Evolutionary conservation across 2,113 vertebrate species (phyloP).

Genomic region (Oceanites oceanicus): DNA sequence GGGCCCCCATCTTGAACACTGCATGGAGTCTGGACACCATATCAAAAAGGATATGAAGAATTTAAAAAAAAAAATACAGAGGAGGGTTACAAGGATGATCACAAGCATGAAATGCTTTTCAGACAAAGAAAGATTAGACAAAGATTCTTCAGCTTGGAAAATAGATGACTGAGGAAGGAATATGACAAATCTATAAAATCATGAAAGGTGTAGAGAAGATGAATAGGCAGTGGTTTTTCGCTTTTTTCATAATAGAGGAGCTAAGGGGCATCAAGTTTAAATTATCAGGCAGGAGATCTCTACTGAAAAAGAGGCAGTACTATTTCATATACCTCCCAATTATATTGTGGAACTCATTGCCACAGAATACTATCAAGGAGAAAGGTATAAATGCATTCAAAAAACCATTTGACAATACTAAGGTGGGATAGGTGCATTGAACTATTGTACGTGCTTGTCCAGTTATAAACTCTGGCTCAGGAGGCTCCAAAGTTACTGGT

Average conservation of each 20-base stretch:
- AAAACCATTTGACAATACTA: not conserved
- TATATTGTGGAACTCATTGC: not conserved
- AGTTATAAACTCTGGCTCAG: not conserved
- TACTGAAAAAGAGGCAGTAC: not conserved
- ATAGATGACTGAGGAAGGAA: constrained; percentile 45
- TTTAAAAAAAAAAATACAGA: constrained; percentile 2
- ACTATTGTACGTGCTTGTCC: not conserved
- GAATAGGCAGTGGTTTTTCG: constrained; percentile 21
- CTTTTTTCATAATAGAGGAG: constrained; percentile 28
- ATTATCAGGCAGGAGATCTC: constrained; percentile 40
- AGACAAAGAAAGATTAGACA: constrained; percentile 46
- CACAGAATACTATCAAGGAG: not conserved
- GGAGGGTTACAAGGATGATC: constrained; percentile 8
- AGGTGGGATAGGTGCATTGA: not conserved
- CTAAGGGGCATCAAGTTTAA: constrained; percentile 45
- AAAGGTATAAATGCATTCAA: not conserved
- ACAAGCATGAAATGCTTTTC: constrained; percentile 43
- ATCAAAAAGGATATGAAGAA: constrained; percentile 41
- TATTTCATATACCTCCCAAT: not conserved
- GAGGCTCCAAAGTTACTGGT: not conserved
- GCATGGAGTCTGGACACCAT: constrained; percentile 25
- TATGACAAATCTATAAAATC: constrained; percentile 39
- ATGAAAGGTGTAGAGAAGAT: constrained; percentile 36
- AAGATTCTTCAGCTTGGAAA: constrained; percentile 43
- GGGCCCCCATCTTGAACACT: constrained; percentile 14